Evolutionary conservation across 2,888 invertebrate genomes (phyloP).

Genomic region (Aethes cnicana): DNA sequence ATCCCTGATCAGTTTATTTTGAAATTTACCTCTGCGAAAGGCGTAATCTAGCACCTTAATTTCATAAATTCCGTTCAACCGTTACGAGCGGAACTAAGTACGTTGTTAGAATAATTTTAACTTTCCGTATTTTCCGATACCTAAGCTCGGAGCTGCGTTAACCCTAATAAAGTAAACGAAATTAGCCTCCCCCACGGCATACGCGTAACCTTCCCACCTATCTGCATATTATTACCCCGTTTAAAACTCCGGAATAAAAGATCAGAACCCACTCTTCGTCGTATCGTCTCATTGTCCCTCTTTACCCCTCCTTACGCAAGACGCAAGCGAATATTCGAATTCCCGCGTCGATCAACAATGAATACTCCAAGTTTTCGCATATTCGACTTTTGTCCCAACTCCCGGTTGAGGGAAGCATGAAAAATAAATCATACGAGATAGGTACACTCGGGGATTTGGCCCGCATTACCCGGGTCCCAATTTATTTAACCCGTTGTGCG

Average conservation of each 20-base stretch:
- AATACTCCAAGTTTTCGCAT: constrained; percentile 28
- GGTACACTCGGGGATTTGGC: constrained; percentile 33
- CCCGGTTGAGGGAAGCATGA: constrained; percentile 29
- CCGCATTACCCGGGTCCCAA: constrained; percentile 32
- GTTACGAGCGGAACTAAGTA: background rate
- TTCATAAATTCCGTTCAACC: constrained; percentile 4
- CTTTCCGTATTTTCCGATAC: constrained; percentile 12
- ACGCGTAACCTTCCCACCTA: constrained; percentile 13
- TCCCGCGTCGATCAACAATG: constrained; percentile 29
- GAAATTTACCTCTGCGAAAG: too few species aligned
- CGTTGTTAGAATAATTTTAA: constrained; percentile 10
- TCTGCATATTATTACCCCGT: constrained; percentile 26
- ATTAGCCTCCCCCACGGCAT: constrained; percentile 3
- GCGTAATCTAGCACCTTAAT: too few species aligned
- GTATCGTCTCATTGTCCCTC: constrained; percentile 5
- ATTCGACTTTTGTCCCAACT: constrained; percentile 26
- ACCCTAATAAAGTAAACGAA: constrained; percentile 20
- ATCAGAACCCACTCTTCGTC: constrained; percentile 4
- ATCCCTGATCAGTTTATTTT: too few species aligned
- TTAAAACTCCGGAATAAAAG: constrained; percentile 25
- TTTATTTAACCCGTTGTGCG: constrained; percentile 31
- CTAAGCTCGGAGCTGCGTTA: constrained; percentile 4
- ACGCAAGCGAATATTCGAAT: constrained; percentile 17
- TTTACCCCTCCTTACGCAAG: constrained; percentile 5
- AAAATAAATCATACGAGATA: constrained; percentile 36